phyloP scores from a whole-genome alignment of 35 echinoderm and acorn worm genomes.

The Heliocidaris tuberculata region DNA sequence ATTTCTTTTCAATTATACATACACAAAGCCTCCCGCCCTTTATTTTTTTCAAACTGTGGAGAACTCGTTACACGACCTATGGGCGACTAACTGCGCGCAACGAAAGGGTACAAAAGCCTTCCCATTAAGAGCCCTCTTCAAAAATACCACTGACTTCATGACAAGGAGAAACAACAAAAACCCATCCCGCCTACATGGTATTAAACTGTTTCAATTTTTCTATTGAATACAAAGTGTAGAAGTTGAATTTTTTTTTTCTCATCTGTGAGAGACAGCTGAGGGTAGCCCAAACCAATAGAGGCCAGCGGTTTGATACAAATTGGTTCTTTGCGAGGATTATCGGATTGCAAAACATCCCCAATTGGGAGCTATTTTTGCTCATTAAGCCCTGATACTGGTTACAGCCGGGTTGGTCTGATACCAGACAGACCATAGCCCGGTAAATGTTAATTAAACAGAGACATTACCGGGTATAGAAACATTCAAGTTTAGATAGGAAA shows the following conservation, averaged over 20 bases:
- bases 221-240: neutral
- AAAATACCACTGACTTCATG: neutral
- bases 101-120: neutral
- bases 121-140: neutral
- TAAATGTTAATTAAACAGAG: neutral
- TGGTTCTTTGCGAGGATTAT: neutral
- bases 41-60: neutral
- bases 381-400: neutral
- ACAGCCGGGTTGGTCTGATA: neutral
- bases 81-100: conserved; percentile 6
- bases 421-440: neutral
- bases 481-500: neutral
- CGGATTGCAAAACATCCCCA: neutral
- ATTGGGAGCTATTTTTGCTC: neutral
- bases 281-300: neutral
- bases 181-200: neutral
- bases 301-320: neutral
- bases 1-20: neutral
- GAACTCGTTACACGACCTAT: conserved; percentile 10
- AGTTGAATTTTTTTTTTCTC: neutral
- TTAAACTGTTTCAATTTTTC: neutral
- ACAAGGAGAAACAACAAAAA: neutral
- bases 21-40: neutral
- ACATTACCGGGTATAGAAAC: neutral
- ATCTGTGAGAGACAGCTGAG: neutral